Conservation (phyloP, 1,140 invertebrate genomes). For the Euglossa dilemma region DNA sequence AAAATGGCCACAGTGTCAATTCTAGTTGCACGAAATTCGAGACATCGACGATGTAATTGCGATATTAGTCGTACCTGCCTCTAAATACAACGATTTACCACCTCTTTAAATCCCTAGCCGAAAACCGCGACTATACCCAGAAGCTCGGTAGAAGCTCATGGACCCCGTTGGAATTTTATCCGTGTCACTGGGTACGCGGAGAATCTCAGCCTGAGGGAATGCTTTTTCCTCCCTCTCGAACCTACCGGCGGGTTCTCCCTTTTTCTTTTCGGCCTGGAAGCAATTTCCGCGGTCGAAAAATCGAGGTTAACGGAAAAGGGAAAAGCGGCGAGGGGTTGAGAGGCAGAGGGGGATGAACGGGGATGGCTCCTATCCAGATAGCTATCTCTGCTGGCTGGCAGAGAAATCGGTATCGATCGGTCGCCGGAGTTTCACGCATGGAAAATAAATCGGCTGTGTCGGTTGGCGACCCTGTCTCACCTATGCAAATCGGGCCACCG, state of each 20-base stretch:
- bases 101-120: too few relatives aligned
- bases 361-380: background rate
- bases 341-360: background rate
- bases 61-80: too few relatives aligned
- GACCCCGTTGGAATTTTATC: conserved; percentile 31
- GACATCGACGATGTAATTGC: too few relatives aligned
- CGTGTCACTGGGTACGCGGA: conserved; percentile 14
- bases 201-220: conserved; percentile 46
- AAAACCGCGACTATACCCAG: too few relatives aligned
- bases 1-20: too few relatives aligned
- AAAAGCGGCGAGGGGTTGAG: background rate
- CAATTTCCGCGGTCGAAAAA: conserved; percentile 33
- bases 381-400: background rate
- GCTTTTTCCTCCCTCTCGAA: background rate
- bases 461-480: conserved; percentile 74
- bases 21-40: too few relatives aligned
- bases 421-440: conserved; percentile 1
- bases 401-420: conserved; percentile 37
- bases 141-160: background rate
- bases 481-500: conserved; percentile 75
- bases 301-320: conserved; percentile 31
- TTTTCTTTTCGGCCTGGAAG: conserved; percentile 20
- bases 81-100: too few relatives aligned
- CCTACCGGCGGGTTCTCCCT: background rate
- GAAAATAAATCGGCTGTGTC: conserved; percentile 51